A percentile compares a stretch with the other conserved stretches of the same genome.
These are phyloP conservation scores for Meteorus cinctellus DNA, from an alignment of 2,888 invertebrate species.

Conservation along the genomic window DNA sequence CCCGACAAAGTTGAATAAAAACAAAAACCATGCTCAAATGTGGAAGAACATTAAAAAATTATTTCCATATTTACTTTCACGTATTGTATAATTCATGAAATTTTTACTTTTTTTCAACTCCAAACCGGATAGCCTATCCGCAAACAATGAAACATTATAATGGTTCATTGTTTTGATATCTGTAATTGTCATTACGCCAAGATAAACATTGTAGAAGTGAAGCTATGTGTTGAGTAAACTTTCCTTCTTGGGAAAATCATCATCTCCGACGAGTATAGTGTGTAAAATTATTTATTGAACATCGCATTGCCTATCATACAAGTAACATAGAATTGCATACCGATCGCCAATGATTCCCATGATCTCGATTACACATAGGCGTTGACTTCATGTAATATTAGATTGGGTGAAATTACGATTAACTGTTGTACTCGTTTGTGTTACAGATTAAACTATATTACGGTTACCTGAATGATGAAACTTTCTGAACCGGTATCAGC, in stretches of 20 bases:
- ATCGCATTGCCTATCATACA: neutral
- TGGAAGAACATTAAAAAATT: neutral
- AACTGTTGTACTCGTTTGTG: slow-evolving; percentile 38
- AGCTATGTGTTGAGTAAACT: neutral
- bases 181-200: neutral
- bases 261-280: too few relatives aligned
- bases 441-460: slow-evolving; percentile 49
- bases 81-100: neutral
- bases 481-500: slow-evolving; percentile 58
- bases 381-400: neutral
- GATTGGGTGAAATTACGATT: slow-evolving; percentile 15
- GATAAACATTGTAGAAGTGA: neutral
- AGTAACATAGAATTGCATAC: neutral
- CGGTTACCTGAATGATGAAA: slow-evolving; percentile 59
- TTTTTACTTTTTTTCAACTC: neutral
- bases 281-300: neutral
- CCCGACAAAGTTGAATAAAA: neutral
- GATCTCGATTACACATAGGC: neutral
- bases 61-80: neutral
- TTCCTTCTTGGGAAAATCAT: neutral
- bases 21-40: neutral
- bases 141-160: neutral
- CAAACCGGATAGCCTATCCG: neutral
- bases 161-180: neutral
- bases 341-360: neutral